Evolutionary conservation across 2,888 invertebrate genomes (phyloP), one percentile per base, ranked within the genome.

Genomic region (Ellobium chinense): DNA sequence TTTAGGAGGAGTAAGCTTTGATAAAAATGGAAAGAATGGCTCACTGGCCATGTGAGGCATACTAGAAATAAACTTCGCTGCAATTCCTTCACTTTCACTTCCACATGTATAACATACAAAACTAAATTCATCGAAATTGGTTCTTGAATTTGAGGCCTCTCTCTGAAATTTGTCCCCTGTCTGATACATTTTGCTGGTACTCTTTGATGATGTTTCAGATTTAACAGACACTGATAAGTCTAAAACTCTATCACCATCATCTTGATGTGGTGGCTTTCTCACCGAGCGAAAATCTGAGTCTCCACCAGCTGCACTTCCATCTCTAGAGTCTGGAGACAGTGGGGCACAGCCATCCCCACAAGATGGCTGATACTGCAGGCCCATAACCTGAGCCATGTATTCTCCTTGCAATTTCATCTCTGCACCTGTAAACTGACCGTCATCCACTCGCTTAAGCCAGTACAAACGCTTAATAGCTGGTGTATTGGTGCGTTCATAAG

Each of bases 41-140:
- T 98, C 97, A 73, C 82, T 86, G 29, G 82, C 84, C 0, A 96
- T 95, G 93, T 97, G 97, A 75, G 96, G 95, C 91, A 96, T 96
- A 93, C 97, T 97, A 93, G 97, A 97, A 80, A 97, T 95, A 88
- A 97, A 95, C 84, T 97, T 94, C 46, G 90, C 89, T 90, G 97
- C 95, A 92, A 96, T 96, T 82, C 96, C 96, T 81, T 96, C 96
- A 91, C 96, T 96, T 91, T 96, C 95, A 87, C 95, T 95, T 63
- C 97, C 96, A 93, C 98, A 98, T 79, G 97, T 97, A 93, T 97
- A 98, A 94, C 98, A 98, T 68, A 97, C 95, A 93, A 97, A 78
- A 58, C 60, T 46, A 54, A 63, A 73, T 27, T 73, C 73, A 36
- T 79, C 79, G 2, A 79, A n/a, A 54, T 31, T 60, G n/a, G 79